A percentile compares a stretch with the other conserved stretches of the same genome.
These are phyloP conservation scores for Crambe crambe DNA, from an alignment of 37 sponge, comb jelly and placozoan species.

Conservation along the genomic window DNA sequence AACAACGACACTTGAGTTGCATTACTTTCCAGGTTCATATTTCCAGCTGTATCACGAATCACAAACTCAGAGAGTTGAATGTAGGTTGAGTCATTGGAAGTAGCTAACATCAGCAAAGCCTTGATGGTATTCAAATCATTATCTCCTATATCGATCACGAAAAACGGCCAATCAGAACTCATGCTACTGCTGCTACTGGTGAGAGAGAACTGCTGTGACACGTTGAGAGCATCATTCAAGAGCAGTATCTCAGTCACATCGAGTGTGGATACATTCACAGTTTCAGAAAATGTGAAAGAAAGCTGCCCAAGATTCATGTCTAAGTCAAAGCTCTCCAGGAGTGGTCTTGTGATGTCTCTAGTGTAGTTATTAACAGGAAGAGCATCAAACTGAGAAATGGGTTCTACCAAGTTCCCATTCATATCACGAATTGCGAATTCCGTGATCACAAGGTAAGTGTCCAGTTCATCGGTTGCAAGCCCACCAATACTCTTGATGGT, in stretches of 20 bases:
- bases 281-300: conserved; percentile 79
- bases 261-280: conserved; percentile 71
- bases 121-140: conserved; percentile 86
- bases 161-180: conserved; percentile 67
- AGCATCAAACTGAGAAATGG: conserved; percentile 47
- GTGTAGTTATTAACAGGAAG: conserved; percentile 31
- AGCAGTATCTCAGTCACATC: conserved; percentile 76
- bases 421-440: conserved; percentile 71
- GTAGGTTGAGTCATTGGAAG: conserved; percentile 61
- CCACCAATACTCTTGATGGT: conserved; percentile 63
- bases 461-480: conserved; percentile 57
- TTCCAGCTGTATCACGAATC: conserved; percentile 68
- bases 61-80: conserved; percentile 38
- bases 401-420: conserved; percentile 68
- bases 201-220: conserved; percentile 41
- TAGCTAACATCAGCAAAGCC: conserved; percentile 42
- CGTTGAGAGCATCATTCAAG: conserved; percentile 7
- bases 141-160: conserved; percentile 54
- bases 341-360: conserved; percentile 58
- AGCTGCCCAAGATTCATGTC: conserved; percentile 75
- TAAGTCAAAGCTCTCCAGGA: conserved; percentile 58
- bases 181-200: conserved; percentile 44
- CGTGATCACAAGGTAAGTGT: conserved; percentile 73
- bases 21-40: conserved; percentile 56
- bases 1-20: conserved; percentile 44